Evolutionary conservation across 2,113 vertebrate genomes (phyloP), one percentile per base, ranked within the genome.

Genomic region (Tragelaphus scriptus): DNA sequence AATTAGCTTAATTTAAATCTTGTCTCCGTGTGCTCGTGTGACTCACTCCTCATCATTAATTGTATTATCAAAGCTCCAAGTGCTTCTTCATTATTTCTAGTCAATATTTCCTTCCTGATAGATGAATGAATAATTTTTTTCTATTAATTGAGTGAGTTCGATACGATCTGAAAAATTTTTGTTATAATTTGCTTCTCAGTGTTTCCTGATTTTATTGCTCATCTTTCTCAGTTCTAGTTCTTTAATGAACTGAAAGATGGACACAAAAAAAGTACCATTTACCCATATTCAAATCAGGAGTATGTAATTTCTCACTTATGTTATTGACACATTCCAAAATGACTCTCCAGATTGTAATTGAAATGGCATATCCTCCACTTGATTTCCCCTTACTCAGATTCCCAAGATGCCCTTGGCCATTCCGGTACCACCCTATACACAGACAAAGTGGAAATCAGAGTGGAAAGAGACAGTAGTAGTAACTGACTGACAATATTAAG

Each of bases 11-110:
- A 91, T 87, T 77, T 86, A 97, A 90, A 88, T 91, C 5, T 63
- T 93, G 91, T n/a, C 14, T 49, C 77, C 95, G 40, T 56, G 40
- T 85, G 17, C 13, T 88, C 21, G 15, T 86, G 9, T 58, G 59
- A 91, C 85, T 91, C 36, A 87, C 11, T 94, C 44, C 16, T 86
- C 55, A 65, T 95, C 10, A 36, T 75, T 95, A 93, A 93, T 2
- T 93, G n/a, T 53, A 61, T 94, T 93, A 93, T 94, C 56, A 89
- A 47, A 79, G 91, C 77, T 80, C 63, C 51, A 97, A 47, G 47
- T 79, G 25, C 28, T 79, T 93, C 80, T 91, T 86, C 59, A 63
- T 84, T 89, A 55, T 90, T 93, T 85, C 68, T 75, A 80, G 68
- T 80, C 86, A 93, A 6, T 75, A 82, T 65, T 86, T 96, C 7